These are phyloP conservation scores for Pocillopora verrucosa DNA, from an alignment of 64 coral and sea anemone species.

Conservation along the genomic window DNA sequence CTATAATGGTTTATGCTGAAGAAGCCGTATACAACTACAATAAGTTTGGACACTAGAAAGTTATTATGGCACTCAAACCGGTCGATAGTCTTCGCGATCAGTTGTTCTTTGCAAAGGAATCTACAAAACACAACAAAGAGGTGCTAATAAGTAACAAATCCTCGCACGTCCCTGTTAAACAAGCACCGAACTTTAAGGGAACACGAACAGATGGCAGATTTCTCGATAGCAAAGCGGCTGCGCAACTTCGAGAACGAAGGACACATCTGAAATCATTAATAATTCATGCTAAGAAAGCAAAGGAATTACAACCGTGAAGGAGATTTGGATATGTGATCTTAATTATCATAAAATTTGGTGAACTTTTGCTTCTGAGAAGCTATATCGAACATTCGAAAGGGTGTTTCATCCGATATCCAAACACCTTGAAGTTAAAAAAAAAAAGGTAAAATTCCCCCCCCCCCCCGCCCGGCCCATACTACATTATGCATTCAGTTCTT, in stretches of 20 bases:
- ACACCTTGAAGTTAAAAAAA: too few species aligned
- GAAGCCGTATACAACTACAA: background rate
- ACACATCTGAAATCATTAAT: background rate
- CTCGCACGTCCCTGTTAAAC: constrained; percentile 15
- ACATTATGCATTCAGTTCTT: too few species aligned
- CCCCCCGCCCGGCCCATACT: too few species aligned
- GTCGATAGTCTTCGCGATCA: constrained; percentile 45
- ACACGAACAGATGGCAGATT: background rate
- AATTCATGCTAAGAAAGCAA: too few species aligned
- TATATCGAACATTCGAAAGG: too few species aligned
- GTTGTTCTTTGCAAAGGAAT: constrained; percentile 63
- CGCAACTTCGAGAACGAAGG: background rate
- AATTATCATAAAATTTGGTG: too few species aligned
- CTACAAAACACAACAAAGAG: background rate
- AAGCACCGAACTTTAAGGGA: background rate
- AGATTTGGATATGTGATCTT: too few species aligned
- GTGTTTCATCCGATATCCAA: too few species aligned
- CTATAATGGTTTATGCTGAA: too few species aligned
- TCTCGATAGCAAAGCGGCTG: constrained; percentile 12
- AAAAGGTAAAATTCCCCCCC: too few species aligned
- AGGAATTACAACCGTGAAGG: too few species aligned
- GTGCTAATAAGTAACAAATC: background rate
- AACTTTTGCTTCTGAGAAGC: too few species aligned
- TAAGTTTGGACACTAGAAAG: constrained; percentile 58
- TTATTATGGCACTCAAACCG: constrained; percentile 70